Base-by-base conservation (phyloP, 2,888 invertebrate genomes). In the Pyralis farinalis region DNA sequence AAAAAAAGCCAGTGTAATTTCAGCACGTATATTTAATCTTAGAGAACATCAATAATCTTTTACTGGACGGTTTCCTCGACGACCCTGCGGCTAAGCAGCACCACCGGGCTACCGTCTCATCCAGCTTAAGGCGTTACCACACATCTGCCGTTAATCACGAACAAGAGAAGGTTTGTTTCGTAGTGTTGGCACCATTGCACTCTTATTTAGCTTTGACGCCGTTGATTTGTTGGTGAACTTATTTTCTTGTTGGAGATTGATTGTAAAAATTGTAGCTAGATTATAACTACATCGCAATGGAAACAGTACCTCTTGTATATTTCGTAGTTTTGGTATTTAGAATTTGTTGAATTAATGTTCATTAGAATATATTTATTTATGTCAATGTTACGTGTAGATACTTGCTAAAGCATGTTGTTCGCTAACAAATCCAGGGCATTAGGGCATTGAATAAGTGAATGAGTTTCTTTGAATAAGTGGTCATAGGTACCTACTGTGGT, bases 31-130 rank as follows among this genome's bases (percentile, higher is more conserved):
- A n/a, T n/a, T n/a, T 16, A 3, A 16, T 16, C 16, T 16, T 16
- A 90, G 90, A 85, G 66, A 88, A 89, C 50, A 78, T 63, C 36
- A 63, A 88, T 68, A 82, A 82, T 28, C 77, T 90, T 44, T 71
- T 89, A 47, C 52, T 86, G 73, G 89, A 90, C 52, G 89, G 89
- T 43, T 90, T 90, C 73, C 71, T 90, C 55, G 89, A 89, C 55
- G 78, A 77, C 43, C 70, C 75, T 16, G 62, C 49, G 21, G 45
- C 74, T 8, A 12, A 68, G 16, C 36, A 43, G 9, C 64, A 56
- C 1, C 73, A 71, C 46, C 51, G 46, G 22, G 44, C 43, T 3
- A 58, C 64, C 3, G 61, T 73, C 12, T 30, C 56, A 34, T 41
- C 63, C 1, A 53, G 63, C 8, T 47, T 46, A 16, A 59, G 85